Base-by-base conservation (phyloP, 2,888 invertebrate species). In the Ophonus ardosiacus region DNA sequence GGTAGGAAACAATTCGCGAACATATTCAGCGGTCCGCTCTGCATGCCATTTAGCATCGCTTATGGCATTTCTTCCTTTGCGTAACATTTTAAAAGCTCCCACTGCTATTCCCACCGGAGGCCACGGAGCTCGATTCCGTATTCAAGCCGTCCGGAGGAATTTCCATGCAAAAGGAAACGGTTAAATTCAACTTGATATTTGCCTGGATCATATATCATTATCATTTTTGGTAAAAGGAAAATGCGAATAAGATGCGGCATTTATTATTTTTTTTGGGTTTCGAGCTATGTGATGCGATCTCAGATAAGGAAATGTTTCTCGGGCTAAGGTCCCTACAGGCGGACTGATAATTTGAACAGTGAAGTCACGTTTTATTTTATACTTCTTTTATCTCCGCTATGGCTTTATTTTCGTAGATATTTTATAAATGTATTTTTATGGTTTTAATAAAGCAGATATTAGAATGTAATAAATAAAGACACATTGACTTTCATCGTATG, bases 151-250 rank as follows among this genome's bases (percentile, higher is more conserved):
- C 57, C 78, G 57, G 24, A 78, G 56, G 56, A 83, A 78, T 78
- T 84, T 84, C 78, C 76, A 84, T 78, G 51, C 78, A 78, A 84
- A 84, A 84, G 76, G 65, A 78, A 78, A 78, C 84, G 76, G 65
- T 63, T 78, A 78, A 84, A 84, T 84, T 78, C 78, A 83, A 65
- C 63, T 84, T 84, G 84, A 65, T 84, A 84, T 84, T 84, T 84
- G 78, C 84, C 65, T 84, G 56, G 63, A 78, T 84, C 84, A 84
- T 84, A 84, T 84, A 84, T 84, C 84, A 84, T 84, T 84, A 84
- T 84, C 78, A 84, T 84, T 84, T 83, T 74, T 81, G 56, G 56
- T 81, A 63, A 78, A 78, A 78, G 83, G 78, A 65, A 84, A 84
- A 84, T 78, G 84, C 78, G 84, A 84, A 84, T 84, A 78, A 78